Conservation (phyloP, 1,140 invertebrate genomes). For the Plectrocnemia conspersa region DNA sequence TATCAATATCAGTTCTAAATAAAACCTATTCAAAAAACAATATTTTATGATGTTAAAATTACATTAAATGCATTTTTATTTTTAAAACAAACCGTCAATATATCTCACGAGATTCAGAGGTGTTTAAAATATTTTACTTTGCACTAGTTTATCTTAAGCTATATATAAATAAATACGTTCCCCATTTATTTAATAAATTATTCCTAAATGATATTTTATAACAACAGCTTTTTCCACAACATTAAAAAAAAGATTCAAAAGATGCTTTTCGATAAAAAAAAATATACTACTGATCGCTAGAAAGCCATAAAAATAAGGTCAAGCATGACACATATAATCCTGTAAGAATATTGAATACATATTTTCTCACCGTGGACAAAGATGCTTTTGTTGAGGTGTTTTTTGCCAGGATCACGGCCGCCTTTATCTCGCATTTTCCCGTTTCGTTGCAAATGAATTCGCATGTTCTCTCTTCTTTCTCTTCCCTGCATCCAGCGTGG, state of each 20-base stretch:
- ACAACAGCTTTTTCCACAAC: background rate
- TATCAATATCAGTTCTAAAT: too few species aligned
- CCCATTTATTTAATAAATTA: background rate
- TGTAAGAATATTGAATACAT: constrained; percentile 3
- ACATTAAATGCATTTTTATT: too few species aligned
- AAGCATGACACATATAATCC: background rate
- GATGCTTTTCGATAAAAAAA: constrained; percentile 4
- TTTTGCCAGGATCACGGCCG: constrained; percentile 53
- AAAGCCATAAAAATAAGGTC: too few species aligned
- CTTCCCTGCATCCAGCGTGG: constrained; percentile 40
- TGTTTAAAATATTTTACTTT: too few species aligned
- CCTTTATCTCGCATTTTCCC: constrained; percentile 50
- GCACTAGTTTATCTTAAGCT: too few species aligned
- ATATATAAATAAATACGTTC: background rate
- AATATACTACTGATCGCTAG: background rate
- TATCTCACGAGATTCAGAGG: too few species aligned
- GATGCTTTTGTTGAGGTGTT: constrained; percentile 50
- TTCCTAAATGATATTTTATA: background rate
- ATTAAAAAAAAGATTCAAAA: background rate
- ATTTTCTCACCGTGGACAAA: constrained; percentile 44
- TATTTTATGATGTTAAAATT: too few species aligned
- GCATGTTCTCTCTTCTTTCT: constrained; percentile 43
- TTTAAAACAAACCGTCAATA: too few species aligned
- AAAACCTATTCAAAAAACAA: too few species aligned
- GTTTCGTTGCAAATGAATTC: constrained; percentile 49